These are phyloP conservation scores for Axinella damicornis DNA, from an alignment of 37 sponge, comb jelly and placozoan genomes.

Conservation along the genomic window DNA sequence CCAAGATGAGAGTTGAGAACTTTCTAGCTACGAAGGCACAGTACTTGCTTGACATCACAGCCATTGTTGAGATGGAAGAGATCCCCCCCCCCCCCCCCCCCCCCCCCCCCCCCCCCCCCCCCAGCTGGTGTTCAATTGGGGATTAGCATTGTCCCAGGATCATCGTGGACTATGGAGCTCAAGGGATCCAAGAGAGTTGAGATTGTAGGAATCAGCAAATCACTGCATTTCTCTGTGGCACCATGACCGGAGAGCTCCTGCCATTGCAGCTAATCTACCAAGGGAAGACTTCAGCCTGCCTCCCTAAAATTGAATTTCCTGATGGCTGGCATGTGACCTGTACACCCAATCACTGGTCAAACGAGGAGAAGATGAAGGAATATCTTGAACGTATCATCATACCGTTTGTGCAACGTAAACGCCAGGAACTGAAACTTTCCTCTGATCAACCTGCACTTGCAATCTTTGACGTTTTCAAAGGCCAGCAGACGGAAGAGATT, in stretches of 20 bases:
- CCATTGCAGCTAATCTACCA: constrained; percentile 61
- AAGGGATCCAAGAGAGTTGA: constrained; percentile 38
- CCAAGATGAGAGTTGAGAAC: constrained; percentile 16
- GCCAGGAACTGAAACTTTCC: constrained; percentile 33
- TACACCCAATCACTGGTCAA: too few relatives aligned
- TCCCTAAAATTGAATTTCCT: constrained; percentile 46
- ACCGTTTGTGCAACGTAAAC: background rate
- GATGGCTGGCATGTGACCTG: constrained; percentile 42
- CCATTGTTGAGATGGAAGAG: constrained; percentile 26
- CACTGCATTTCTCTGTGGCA: constrained; percentile 51
- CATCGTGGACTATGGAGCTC: constrained; percentile 56
- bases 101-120: too few relatives aligned
- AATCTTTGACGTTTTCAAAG: constrained; percentile 65
- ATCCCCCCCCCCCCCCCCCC: too few relatives aligned
- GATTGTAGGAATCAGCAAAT: constrained; percentile 17
- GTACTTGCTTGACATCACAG: constrained; percentile 43
- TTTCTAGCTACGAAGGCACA: constrained; percentile 42
- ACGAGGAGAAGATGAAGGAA: background rate
- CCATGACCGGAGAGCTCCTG: constrained; percentile 31
- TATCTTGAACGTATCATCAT: background rate
- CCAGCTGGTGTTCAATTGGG: constrained; percentile 49
- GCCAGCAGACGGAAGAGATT: constrained; percentile 42
- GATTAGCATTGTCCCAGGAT: constrained; percentile 12
- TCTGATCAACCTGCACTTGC: constrained; percentile 48
- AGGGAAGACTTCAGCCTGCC: constrained; percentile 54